Conservation (phyloP, 2,113 vertebrate genomes). For the Ramphastos sulfuratus region DNA sequence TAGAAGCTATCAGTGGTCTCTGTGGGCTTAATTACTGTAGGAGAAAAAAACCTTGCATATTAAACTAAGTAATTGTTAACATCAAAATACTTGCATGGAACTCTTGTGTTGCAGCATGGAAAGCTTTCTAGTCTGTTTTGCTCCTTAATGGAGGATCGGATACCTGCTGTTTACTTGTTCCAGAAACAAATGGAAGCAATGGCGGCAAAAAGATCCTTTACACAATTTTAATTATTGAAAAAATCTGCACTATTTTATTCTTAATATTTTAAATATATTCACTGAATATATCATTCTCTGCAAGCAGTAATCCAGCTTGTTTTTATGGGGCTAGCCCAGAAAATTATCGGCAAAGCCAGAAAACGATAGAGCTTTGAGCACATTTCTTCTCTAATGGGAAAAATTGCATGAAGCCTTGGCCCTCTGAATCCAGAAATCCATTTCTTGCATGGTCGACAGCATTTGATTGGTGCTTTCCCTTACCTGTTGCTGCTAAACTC, state of each 20-base stretch:
- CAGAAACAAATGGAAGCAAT: background rate
- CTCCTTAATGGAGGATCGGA: background rate
- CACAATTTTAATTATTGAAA: background rate
- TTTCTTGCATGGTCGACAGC: background rate
- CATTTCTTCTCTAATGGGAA: background rate
- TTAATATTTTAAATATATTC: background rate
- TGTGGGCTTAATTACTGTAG: slow-evolving; percentile 27
- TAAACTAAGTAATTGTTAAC: slow-evolving; percentile 1
- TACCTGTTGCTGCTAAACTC: no score
- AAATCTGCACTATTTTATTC: background rate
- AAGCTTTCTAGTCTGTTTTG: slow-evolving; percentile 6
- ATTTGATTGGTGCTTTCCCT: background rate
- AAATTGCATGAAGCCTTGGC: background rate
- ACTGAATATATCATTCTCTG: background rate
- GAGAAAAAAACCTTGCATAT: background rate
- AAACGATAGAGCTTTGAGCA: background rate
- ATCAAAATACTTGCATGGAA: background rate
- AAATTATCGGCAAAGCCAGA: background rate
- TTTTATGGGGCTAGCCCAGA: background rate
- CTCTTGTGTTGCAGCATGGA: background rate
- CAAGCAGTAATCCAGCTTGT: background rate
- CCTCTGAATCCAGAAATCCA: background rate
- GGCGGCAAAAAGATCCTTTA: background rate
- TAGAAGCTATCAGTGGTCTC: background rate
- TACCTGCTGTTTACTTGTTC: background rate